phyloP scores from a whole-genome alignment of 2,797 vertebrate species.

The Sebastes matsubarae region DNA sequence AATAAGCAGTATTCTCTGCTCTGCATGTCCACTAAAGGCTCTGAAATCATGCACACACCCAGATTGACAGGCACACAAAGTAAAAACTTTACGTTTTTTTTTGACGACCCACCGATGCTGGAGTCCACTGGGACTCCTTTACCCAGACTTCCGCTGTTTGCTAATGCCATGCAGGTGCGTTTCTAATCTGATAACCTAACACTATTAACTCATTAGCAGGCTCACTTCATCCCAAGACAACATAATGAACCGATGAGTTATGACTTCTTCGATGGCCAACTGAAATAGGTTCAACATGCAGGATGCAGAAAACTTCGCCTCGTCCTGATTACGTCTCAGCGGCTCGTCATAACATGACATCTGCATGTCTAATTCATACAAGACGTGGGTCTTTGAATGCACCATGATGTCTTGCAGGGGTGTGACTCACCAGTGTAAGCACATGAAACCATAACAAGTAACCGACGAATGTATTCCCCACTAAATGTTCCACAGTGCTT shows the following conservation, averaged over 20 bases:
- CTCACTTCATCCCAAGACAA: slow-evolving; percentile 31
- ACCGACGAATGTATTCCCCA: neutral
- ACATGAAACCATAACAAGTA: neutral
- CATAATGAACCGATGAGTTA: slow-evolving; percentile 14
- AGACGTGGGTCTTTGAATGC: neutral
- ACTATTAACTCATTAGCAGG: slow-evolving; percentile 39
- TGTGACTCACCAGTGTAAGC: neutral
- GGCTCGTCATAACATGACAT: neutral
- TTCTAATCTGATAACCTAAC: slow-evolving; percentile 42
- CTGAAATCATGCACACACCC: too few species aligned
- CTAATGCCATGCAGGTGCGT: slow-evolving; percentile 11
- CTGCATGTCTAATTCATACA: neutral
- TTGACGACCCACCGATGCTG: too few species aligned
- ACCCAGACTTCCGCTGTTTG: too few species aligned
- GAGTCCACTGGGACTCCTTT: too few species aligned
- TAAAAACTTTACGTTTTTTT: too few species aligned
- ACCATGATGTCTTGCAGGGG: neutral
- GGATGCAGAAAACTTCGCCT: neutral
- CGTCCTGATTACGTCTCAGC: neutral
- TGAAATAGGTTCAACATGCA: neutral
- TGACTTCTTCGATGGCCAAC: neutral
- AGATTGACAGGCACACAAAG: too few species aligned
- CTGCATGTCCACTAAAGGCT: too few species aligned
- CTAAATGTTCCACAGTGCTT: slow-evolving; percentile 9
- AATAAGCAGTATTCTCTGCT: too few species aligned